Percentiles rank a stretch among this genome's conserved stretches.
These are phyloP conservation scores for pig (Sus scrofa) DNA, from an alignment of 2,113 vertebrate species.

Conservation along the genomic window T2T-Sscrofa CM000815.6:101013501-101014000, in stretches of 20 bases:
- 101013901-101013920: neutral
- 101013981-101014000: too few relatives aligned
- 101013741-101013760: neutral
- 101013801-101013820: neutral
- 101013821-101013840: neutral
- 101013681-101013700: neutral
- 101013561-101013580: neutral
- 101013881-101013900: neutral
- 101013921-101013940: neutral
- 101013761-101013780: neutral
- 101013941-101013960: neutral
- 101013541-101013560: neutral
- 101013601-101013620: conserved; percentile 13
- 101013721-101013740: neutral
- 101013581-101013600: neutral
- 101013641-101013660: too few relatives aligned
- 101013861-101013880: neutral
- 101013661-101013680: too few relatives aligned
- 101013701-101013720: neutral
- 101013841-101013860: neutral
- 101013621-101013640: neutral
- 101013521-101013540: neutral
- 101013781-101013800: neutral
- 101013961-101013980: too few relatives aligned
- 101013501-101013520: too few relatives aligned